Evolutionary conservation across 2,113 vertebrate species (phyloP).

Genomic region (Phrynocephalus versicolor): DNA sequence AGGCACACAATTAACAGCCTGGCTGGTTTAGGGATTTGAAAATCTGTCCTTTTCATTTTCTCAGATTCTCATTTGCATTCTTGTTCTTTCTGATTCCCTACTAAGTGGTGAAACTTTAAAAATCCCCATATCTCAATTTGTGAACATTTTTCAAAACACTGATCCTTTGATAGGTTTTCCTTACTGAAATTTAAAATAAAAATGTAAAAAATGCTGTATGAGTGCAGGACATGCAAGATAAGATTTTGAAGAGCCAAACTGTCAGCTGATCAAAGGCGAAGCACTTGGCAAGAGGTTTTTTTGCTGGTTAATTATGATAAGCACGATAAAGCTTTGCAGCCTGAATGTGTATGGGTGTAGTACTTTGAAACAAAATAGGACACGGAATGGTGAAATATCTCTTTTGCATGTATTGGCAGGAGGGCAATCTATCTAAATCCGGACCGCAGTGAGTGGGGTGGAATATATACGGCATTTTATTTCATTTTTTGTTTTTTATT

Average conservation of each 20-base stretch:
- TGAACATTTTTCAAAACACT: not conserved
- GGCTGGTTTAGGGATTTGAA: too few relatives aligned
- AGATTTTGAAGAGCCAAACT: not conserved
- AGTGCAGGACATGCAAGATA: not conserved
- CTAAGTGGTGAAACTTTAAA: too few relatives aligned
- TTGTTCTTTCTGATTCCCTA: too few relatives aligned
- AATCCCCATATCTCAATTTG: too few relatives aligned
- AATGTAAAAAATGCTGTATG: not conserved
- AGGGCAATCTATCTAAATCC: not conserved
- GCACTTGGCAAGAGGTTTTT: not conserved
- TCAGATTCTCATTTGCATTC: too few relatives aligned
- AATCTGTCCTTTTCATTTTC: too few relatives aligned
- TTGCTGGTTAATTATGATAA: constrained; percentile 22
- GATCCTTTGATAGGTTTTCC: not conserved
- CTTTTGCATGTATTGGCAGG: not conserved
- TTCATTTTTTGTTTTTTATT: too few relatives aligned
- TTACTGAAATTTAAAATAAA: not conserved
- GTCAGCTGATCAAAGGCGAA: not conserved
- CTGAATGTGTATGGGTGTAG: not conserved
- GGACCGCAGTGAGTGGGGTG: not conserved
- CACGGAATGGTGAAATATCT: not conserved
- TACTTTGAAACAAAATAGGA: not conserved
- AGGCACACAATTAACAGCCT: too few relatives aligned
- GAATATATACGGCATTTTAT: too few relatives aligned
- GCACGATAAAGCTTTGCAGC: not conserved